These are phyloP conservation scores for Leptinotarsa defecta DNA, from an alignment of 1,140 invertebrate genomes.

Conservation along the genomic window DNA sequence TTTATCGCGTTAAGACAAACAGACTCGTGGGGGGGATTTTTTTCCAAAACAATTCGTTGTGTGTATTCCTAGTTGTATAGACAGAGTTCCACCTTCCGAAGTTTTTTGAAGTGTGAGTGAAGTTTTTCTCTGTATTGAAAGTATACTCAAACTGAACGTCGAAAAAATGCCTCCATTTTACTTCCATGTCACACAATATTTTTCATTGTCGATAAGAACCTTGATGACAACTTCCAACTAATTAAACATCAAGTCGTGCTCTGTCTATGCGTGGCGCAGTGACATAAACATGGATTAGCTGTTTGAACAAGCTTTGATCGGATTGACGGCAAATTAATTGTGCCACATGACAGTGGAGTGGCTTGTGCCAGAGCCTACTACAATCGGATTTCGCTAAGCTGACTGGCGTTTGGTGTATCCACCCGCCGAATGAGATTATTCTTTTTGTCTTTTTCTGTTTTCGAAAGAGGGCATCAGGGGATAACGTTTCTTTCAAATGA, in stretches of 20 bases:
- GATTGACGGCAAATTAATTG: slow-evolving; percentile 54
- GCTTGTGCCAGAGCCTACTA: slow-evolving; percentile 33
- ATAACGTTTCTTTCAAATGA: background rate
- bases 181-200: background rate
- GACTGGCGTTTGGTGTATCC: slow-evolving; percentile 35
- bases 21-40: too few relatives aligned
- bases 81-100: too few relatives aligned
- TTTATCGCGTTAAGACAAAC: too few relatives aligned
- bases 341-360: slow-evolving; percentile 49
- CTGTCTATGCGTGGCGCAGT: slow-evolving; percentile 36
- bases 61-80: too few relatives aligned
- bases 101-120: too few relatives aligned
- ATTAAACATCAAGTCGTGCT: slow-evolving; percentile 35
- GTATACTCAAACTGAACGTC: too few relatives aligned
- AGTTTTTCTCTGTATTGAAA: too few relatives aligned
- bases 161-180: too few relatives aligned
- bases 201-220: background rate
- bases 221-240: slow-evolving; percentile 24
- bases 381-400: slow-evolving; percentile 52
- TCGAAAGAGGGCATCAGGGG: background rate
- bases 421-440: slow-evolving; percentile 35
- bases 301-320: slow-evolving; percentile 51
- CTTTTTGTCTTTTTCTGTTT: background rate
- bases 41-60: too few relatives aligned
- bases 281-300: slow-evolving; percentile 51